These are phyloP conservation scores for Dichetophora obliterata DNA, from an alignment of 2,888 invertebrate species.

Conservation along the genomic window DNA sequence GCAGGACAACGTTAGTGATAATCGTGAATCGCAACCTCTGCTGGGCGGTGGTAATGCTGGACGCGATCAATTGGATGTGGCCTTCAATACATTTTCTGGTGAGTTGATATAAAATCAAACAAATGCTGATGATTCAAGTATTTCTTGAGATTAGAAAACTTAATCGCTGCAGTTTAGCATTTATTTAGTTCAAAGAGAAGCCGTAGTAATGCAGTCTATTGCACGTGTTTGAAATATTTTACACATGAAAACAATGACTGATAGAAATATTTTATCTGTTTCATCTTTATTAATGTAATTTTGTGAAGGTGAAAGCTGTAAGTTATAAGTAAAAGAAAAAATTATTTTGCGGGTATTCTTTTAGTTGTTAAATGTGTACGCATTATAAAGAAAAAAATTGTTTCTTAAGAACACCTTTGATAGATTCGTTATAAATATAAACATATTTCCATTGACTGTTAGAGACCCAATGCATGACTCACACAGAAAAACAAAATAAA, in stretches of 20 bases:
- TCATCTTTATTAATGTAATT: not conserved
- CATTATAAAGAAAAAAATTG: too few species aligned
- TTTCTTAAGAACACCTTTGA: too few species aligned
- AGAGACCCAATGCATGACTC: too few species aligned
- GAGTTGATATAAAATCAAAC: slow-evolving; percentile 50
- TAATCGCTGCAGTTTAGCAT: not conserved
- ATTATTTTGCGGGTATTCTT: too few species aligned
- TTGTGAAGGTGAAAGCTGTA: not conserved
- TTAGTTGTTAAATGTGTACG: too few species aligned
- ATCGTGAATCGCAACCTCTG: slow-evolving; percentile 94
- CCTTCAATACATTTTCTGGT: slow-evolving; percentile 92
- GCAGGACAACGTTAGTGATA: slow-evolving; percentile 86
- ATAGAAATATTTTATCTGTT: not conserved
- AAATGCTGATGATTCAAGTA: not conserved
- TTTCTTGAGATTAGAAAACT: not conserved
- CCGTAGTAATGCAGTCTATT: slow-evolving; percentile 1
- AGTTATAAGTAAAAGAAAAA: not conserved
- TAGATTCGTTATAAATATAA: too few species aligned
- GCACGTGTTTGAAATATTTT: not conserved
- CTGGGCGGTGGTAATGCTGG: slow-evolving; percentile 83
- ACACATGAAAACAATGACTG: not conserved
- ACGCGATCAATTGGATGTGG: slow-evolving; percentile 78
- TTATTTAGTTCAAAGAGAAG: not conserved
- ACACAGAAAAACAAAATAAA: too few species aligned
- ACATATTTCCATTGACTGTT: too few species aligned